These are phyloP conservation scores for Epistrophe eligans DNA, from an alignment of 2,888 invertebrate species.

Conservation along the genomic window DNA sequence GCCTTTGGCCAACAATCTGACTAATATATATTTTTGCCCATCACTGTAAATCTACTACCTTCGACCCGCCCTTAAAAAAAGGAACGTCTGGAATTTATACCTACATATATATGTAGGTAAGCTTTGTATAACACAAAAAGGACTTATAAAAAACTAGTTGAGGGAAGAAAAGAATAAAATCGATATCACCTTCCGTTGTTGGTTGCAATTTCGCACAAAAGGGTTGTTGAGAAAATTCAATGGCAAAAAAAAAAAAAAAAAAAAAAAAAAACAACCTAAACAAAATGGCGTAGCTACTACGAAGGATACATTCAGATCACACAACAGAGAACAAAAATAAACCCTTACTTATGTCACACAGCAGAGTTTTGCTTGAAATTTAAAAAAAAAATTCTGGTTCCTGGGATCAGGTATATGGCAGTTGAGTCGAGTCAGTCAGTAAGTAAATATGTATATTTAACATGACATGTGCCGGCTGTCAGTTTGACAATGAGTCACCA, in stretches of 20 bases:
- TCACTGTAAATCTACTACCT: conserved; percentile 6
- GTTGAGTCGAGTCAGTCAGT: conserved; percentile 9
- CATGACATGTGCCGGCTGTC: conserved; percentile 46
- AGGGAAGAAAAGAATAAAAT: conserved; percentile 51
- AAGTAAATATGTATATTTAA: not conserved
- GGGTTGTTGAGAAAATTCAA: conserved; percentile 58
- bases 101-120: not conserved
- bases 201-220: conserved; percentile 55
- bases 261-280: not conserved
- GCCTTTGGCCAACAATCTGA: no score
- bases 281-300: conserved; percentile 24
- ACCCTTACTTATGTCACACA: conserved; percentile 17
- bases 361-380: not conserved
- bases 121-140: not conserved
- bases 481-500: conserved; percentile 40
- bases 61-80: conserved; percentile 14
- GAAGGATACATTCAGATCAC: conserved; percentile 26
- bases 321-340: conserved; percentile 16
- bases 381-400: not conserved
- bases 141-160: conserved; percentile 25
- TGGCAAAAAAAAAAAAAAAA: conserved; percentile 3
- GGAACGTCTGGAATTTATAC: conserved; percentile 34
- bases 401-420: not conserved
- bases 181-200: conserved; percentile 67
- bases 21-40: not conserved